Conservation (phyloP, 2,888 invertebrate species). For the Julus scanicus region DNA sequence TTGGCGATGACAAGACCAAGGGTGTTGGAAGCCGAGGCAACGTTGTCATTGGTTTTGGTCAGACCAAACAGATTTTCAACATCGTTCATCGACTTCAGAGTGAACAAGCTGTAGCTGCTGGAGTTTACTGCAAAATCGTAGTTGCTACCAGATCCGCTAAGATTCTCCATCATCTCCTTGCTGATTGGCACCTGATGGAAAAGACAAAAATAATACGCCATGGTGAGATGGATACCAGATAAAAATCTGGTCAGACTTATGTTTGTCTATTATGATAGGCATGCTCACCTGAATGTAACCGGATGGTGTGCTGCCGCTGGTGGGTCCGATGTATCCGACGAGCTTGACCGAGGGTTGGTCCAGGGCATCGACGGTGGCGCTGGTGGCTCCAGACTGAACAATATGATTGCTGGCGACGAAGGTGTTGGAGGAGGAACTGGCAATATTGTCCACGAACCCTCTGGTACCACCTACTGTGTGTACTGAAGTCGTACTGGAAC, state of each 20-base stretch:
- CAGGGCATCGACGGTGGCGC: neutral
- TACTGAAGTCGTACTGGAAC: neutral
- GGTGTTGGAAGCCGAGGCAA: slow-evolving; percentile 15
- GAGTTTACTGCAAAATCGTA: slow-evolving; percentile 54
- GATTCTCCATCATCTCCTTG: slow-evolving; percentile 53
- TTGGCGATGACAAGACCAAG: slow-evolving; percentile 53
- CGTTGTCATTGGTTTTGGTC: slow-evolving; percentile 19
- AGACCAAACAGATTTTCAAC: slow-evolving; percentile 40
- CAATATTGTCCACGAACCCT: slow-evolving; percentile 53
- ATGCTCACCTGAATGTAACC: slow-evolving; percentile 54
- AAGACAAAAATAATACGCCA: neutral
- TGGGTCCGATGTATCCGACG: slow-evolving; percentile 56
- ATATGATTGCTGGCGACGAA: slow-evolving; percentile 50
- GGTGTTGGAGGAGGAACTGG: neutral
- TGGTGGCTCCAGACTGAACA: neutral
- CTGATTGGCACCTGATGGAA: slow-evolving; percentile 54
- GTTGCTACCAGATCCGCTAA: slow-evolving; percentile 52
- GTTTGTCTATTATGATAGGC: no score
- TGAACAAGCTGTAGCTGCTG: slow-evolving; percentile 55
- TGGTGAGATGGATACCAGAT: no score
- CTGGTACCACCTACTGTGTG: neutral
- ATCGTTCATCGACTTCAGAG: slow-evolving; percentile 55
- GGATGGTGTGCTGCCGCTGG: slow-evolving; percentile 54
- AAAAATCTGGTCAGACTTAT: no score
- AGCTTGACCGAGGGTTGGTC: slow-evolving; percentile 56